These are phyloP conservation scores for Pitangus sulphuratus DNA, from an alignment of 2,797 vertebrate species.

Conservation along the genomic window DNA sequence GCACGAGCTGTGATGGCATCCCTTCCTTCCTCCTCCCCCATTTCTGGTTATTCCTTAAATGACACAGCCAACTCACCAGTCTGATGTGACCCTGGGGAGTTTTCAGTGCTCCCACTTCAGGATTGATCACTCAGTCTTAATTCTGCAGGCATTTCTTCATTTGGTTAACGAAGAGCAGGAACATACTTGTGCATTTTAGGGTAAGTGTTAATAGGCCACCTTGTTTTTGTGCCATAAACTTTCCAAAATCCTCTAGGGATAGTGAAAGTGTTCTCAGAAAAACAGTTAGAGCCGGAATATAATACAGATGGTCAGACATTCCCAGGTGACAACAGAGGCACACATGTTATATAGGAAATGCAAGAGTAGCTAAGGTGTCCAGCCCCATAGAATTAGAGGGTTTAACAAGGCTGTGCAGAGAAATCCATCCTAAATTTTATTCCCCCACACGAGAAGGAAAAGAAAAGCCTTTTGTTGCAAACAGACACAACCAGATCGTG, in stretches of 20 bases:
- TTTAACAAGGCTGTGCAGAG: not conserved
- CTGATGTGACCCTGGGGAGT: not conserved
- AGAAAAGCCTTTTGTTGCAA: conserved; percentile 1
- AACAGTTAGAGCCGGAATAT: not conserved
- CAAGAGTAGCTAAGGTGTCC: not conserved
- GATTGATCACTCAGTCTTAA: not conserved
- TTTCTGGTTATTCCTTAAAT: not conserved
- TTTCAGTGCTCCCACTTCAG: not conserved
- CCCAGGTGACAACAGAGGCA: not conserved
- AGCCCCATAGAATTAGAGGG: not conserved
- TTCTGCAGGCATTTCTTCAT: not conserved
- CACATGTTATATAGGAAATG: fast-evolving
- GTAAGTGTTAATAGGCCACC: not conserved
- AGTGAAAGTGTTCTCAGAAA: not conserved
- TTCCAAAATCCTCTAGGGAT: not conserved
- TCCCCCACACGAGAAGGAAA: not conserved
- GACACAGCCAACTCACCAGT: not conserved
- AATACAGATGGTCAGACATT: not conserved
- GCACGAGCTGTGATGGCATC: not conserved
- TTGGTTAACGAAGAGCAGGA: not conserved
- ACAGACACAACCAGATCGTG: not conserved
- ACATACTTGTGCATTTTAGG: not conserved
- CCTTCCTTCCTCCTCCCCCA: not conserved
- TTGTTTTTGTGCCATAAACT: not conserved
- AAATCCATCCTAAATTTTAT: not conserved